Evolutionary conservation across 2,113 vertebrate species (phyloP), one percentile per base, ranked within the genome.

Genomic region (Cheilinus undulatus): DNA sequence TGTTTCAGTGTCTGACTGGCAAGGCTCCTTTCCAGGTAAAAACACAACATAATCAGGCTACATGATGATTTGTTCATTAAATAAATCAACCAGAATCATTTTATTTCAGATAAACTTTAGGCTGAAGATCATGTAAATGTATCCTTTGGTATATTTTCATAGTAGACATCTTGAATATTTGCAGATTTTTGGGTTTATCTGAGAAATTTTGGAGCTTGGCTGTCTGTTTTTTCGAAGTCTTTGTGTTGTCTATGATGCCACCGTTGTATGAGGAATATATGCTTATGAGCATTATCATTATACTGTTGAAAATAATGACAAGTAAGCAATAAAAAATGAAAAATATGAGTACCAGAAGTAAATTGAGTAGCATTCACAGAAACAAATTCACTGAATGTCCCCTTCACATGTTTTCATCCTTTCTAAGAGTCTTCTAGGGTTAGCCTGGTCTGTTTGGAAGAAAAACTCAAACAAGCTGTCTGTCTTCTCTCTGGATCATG

Each of bases 1-100:
- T 99, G 73, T 99, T 97, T 92, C 98, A 99, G 92, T 99, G 98
- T 81, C 90, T 99, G 82, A 99, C 97, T 0, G 98, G 98, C 46
- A 99, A 97, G 83, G 97, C 98, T 23, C 98, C 97, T 9, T 99
- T 99, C 88, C 97, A 99, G 95, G 98, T 99, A 82, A 85, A 78
- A 19, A 23, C 7, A 3, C 11, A 6, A 10, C 13, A 15, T 57
- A 27, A 10, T 36, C 20, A 5, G 8, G 4, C 32, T 60, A 7
- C 20, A 4, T 19, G 17, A 24, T 14, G 8, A 23, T 22, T n/a
- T 13, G 36, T 36, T 62, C n/a, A 13, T 4, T 13, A 13, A 42
- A 3, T 4, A 19, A 17, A 42, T 17, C 5, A 40, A 40, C 1
- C 15, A 1, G 38, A 34, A 34, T 34, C 8, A 40, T 40, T 40